Evolutionary conservation across 2,113 vertebrate species (phyloP).

Genomic region (Cryptomyrus ogoouensis): DNA sequence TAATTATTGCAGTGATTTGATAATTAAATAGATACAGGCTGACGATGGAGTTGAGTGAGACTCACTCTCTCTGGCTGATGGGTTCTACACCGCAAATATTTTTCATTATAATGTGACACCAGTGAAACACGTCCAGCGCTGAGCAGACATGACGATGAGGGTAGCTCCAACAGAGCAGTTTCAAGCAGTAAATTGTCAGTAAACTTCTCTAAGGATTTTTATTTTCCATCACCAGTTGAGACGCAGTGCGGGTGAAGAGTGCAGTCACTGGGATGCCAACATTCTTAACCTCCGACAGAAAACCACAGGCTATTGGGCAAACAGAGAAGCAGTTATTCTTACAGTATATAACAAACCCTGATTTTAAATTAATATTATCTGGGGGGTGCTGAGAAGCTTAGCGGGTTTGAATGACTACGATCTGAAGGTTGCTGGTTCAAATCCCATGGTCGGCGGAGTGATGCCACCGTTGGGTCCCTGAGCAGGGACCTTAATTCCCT

Average conservation of each 20-base stretch:
- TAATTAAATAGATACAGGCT: neutral
- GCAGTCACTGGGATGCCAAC: neutral
- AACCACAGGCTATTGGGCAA: neutral
- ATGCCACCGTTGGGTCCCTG: neutral
- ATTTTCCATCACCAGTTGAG: neutral
- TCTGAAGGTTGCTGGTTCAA: neutral
- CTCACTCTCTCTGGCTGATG: neutral
- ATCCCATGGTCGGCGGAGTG: neutral
- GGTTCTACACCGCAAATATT: neutral
- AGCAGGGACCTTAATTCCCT: neutral
- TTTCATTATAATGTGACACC: neutral
- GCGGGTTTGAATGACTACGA: neutral
- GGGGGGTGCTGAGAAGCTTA: neutral
- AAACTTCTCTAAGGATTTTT: neutral
- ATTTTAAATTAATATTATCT: neutral
- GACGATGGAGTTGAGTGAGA: neutral
- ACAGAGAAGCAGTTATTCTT: neutral
- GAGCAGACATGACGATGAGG: neutral
- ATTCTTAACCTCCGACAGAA: neutral
- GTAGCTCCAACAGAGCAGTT: neutral
- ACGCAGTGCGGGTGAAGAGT: neutral
- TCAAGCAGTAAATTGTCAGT: neutral
- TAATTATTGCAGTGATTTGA: neutral
- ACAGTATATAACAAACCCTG: neutral
- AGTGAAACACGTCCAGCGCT: neutral